Conservation (phyloP, 2,888 invertebrate species). For the Agrotis segetum region DNA sequence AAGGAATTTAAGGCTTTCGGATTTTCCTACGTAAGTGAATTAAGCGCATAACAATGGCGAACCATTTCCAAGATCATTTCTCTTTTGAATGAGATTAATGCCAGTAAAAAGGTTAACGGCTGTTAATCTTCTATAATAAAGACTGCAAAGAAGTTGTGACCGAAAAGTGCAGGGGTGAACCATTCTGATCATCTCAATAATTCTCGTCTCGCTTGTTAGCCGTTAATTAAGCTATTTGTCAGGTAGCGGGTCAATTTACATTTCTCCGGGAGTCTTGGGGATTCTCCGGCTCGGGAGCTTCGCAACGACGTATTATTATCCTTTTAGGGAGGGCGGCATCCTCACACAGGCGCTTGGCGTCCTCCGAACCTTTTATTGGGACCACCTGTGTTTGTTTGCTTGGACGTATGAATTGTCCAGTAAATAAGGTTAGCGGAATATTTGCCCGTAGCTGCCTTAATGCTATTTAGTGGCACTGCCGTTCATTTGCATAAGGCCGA, state of each 20-base stretch:
- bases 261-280: constrained; percentile 85
- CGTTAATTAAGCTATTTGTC: constrained; percentile 91
- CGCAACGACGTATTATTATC: constrained; percentile 90
- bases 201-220: constrained; percentile 84
- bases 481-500: constrained; percentile 84
- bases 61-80: constrained; percentile 45
- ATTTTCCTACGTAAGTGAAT: constrained; percentile 63
- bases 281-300: constrained; percentile 80
- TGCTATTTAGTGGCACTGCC: constrained; percentile 85
- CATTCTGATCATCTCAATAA: constrained; percentile 84
- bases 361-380: constrained; percentile 88
- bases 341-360: constrained; percentile 81
- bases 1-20: constrained; percentile 65
- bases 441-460: constrained; percentile 82
- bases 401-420: constrained; percentile 90
- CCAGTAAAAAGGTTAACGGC: constrained; percentile 5
- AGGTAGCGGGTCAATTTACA: constrained; percentile 87
- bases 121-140: constrained; percentile 40
- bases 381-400: constrained; percentile 88
- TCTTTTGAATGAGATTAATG: constrained; percentile 28
- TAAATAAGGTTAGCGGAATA: constrained; percentile 90
- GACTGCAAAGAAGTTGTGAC: constrained; percentile 59
- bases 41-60: constrained; percentile 55
- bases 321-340: constrained; percentile 90
- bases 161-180: constrained; percentile 69